Conservation (phyloP, 2,888 invertebrate species). For the Frankliniella fusca region DNA sequence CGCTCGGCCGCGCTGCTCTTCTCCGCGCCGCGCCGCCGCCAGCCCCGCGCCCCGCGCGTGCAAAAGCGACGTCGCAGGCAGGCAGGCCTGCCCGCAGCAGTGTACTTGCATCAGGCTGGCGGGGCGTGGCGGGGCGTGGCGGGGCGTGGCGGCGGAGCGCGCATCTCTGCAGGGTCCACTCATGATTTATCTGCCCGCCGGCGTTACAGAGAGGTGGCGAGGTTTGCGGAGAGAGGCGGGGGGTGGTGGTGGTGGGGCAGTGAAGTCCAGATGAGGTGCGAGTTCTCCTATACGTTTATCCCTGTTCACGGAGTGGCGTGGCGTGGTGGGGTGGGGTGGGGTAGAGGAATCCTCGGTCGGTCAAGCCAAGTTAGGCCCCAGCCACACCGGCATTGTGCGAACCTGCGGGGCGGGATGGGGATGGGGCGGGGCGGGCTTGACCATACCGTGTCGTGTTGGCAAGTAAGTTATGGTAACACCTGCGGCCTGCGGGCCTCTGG, state of each 20-base stretch:
- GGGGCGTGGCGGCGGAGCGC: neutral
- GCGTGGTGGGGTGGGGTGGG: neutral
- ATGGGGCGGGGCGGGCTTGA: neutral
- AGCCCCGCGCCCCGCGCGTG: too few relatives aligned
- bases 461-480: neutral
- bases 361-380: too few relatives aligned
- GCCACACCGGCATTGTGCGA: too few relatives aligned
- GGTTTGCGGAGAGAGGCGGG: neutral
- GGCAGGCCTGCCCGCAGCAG: neutral
- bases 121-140: neutral
- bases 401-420: neutral
- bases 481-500: neutral
- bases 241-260: neutral
- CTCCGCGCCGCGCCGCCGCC: too few relatives aligned
- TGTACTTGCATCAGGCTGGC: neutral
- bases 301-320: neutral
- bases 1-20: too few relatives aligned
- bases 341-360: too few relatives aligned
- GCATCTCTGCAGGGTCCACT: neutral
- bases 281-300: too few relatives aligned
- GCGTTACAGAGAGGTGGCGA: neutral
- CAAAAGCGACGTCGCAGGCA: neutral
- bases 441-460: neutral
- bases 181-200: neutral
- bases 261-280: neutral